These are phyloP conservation scores for Zygogramma bicolorata DNA, from an alignment of 2,888 invertebrate genomes.

Conservation along the genomic window DNA sequence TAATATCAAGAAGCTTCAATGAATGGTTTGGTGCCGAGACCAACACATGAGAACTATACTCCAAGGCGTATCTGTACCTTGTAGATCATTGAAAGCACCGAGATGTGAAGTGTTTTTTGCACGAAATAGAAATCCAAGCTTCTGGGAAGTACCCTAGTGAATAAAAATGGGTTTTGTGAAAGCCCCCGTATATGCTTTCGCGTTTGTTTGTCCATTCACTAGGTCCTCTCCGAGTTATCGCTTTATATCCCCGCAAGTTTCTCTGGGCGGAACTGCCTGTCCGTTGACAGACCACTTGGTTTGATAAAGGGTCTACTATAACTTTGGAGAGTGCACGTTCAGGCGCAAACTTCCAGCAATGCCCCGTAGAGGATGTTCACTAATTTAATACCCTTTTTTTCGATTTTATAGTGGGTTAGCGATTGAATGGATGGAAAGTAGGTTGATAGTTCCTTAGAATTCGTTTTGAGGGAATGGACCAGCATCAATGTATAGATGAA, in stretches of 20 bases:
- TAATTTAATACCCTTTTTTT: slow-evolving; percentile 37
- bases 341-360: slow-evolving; percentile 33
- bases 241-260: slow-evolving; percentile 37
- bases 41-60: too few species aligned
- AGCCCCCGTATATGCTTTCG: not conserved
- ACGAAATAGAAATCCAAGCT: too few species aligned
- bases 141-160: too few species aligned
- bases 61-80: too few species aligned
- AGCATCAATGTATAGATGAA: too few species aligned
- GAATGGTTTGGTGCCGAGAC: too few species aligned
- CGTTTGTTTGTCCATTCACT: not conserved
- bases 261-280: slow-evolving; percentile 39
- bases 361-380: slow-evolving; percentile 31
- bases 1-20: too few species aligned
- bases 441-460: slow-evolving; percentile 24
- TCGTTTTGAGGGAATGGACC: slow-evolving; percentile 19
- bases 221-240: slow-evolving; percentile 20
- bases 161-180: too few species aligned
- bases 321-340: slow-evolving; percentile 52
- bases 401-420: slow-evolving; percentile 27
- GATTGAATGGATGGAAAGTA: slow-evolving; percentile 35
- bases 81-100: too few species aligned
- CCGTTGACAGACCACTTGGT: slow-evolving; percentile 57
- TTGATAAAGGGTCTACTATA: slow-evolving; percentile 58
- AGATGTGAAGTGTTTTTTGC: too few species aligned